Conservation (phyloP, 2,113 vertebrate species). For the Regulus satrapa region DNA sequence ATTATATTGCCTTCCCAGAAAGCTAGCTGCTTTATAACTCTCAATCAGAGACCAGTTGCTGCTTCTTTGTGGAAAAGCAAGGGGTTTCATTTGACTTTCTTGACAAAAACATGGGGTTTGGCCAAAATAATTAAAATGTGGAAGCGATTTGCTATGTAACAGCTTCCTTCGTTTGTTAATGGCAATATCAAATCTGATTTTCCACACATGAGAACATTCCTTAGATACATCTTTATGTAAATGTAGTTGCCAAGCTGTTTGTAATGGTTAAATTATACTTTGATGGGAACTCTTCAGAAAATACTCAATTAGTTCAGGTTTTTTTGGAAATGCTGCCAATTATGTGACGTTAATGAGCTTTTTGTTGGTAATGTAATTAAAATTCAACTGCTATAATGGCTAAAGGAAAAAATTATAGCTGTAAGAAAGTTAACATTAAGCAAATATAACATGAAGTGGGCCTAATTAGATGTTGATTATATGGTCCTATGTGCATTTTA, state of each 20-base stretch:
- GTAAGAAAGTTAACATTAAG: constrained; percentile 74
- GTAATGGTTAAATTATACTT: constrained; percentile 84
- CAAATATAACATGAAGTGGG: constrained; percentile 75
- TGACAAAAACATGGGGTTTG: constrained; percentile 37
- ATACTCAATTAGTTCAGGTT: constrained; percentile 82
- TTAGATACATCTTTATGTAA: constrained; percentile 80
- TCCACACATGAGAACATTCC: constrained; percentile 76
- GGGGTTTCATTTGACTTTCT: constrained; percentile 1
- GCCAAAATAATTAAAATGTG: constrained; percentile 53
- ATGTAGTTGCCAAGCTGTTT: constrained; percentile 83
- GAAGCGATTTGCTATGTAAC: constrained; percentile 50
- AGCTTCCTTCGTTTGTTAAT: constrained; percentile 66
- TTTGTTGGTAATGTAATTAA: constrained; percentile 83
- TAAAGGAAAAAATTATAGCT: constrained; percentile 71
- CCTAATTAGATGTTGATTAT: constrained; percentile 76
- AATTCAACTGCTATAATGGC: constrained; percentile 79
- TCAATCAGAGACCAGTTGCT: not conserved
- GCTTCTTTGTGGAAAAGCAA: constrained; percentile 2
- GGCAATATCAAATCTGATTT: constrained; percentile 76
- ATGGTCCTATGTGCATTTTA: constrained; percentile 62
- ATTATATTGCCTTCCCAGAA: not conserved
- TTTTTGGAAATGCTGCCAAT: constrained; percentile 81
- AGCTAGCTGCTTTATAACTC: not conserved
- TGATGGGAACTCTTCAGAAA: constrained; percentile 82
- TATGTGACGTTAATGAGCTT: constrained; percentile 80